phyloP scores from a whole-genome alignment of 1,140 invertebrate genomes.

The Nephila pilipes region DNA sequence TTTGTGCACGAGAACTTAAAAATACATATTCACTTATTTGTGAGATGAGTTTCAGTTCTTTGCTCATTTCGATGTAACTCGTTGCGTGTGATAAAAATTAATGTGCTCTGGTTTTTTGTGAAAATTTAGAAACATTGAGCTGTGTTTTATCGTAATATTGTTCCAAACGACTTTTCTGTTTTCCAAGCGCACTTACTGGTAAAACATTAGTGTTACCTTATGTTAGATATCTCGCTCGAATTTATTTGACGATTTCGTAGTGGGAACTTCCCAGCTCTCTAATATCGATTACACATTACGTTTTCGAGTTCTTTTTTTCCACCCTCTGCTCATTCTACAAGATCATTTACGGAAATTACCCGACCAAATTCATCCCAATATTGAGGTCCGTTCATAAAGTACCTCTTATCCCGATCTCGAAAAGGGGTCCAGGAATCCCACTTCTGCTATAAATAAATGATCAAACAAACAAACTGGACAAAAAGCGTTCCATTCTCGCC shows the following conservation, averaged over 20 bases:
- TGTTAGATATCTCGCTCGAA: neutral
- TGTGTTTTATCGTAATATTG: too few relatives aligned
- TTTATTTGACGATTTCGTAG: neutral
- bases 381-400: conserved; percentile 16
- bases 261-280: neutral
- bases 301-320: neutral
- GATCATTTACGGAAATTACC: conserved; percentile 27
- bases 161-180: too few relatives aligned
- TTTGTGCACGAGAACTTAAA: too few relatives aligned
- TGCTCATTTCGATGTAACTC: too few relatives aligned
- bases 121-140: too few relatives aligned
- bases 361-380: conserved; percentile 31
- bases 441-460: conserved; percentile 31
- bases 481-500: conserved; percentile 3
- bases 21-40: too few relatives aligned
- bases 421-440: neutral
- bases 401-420: conserved; percentile 21
- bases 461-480: conserved; percentile 27
- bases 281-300: conserved; percentile 21
- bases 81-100: too few relatives aligned
- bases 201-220: neutral
- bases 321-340: neutral
- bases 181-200: neutral
- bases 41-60: too few relatives aligned
- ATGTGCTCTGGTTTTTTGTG: too few relatives aligned